Conservation (phyloP, 2,888 invertebrate species). For the Dysmachus trigonus region DNA sequence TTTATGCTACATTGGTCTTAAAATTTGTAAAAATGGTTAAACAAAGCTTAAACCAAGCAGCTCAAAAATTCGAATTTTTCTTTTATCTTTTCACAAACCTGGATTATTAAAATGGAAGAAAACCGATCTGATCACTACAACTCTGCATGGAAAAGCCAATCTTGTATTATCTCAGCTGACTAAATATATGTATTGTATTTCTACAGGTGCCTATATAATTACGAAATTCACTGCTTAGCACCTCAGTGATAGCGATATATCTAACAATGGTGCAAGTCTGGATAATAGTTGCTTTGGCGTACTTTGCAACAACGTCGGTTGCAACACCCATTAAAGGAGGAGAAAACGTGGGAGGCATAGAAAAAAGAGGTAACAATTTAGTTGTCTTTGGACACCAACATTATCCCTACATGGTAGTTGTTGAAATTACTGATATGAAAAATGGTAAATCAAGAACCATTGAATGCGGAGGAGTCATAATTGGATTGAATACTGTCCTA, state of each 20-base stretch:
- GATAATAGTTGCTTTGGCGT: neutral
- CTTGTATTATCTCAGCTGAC: neutral
- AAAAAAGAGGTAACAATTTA: neutral
- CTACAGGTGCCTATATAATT: neutral
- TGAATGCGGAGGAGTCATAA: neutral
- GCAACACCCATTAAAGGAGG: neutral
- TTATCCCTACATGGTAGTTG: neutral
- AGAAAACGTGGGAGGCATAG: neutral
- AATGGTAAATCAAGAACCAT: neutral
- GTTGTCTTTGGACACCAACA: neutral
- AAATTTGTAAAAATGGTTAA: too few species aligned
- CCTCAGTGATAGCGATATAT: neutral
- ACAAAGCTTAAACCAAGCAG: too few species aligned
- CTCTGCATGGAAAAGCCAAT: neutral
- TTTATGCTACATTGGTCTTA: too few species aligned
- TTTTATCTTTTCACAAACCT: too few species aligned
- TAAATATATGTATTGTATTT: neutral
- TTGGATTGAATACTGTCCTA: neutral
- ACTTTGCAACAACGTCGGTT: neutral
- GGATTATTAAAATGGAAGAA: too few species aligned
- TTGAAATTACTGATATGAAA: neutral
- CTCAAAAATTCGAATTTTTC: too few species aligned
- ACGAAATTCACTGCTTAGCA: neutral
- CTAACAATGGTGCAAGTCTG: neutral
- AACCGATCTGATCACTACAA: too few species aligned